Evolutionary conservation across 2,797 vertebrate genomes (phyloP).

Genomic region (Gephyroberyx darwinii): DNA sequence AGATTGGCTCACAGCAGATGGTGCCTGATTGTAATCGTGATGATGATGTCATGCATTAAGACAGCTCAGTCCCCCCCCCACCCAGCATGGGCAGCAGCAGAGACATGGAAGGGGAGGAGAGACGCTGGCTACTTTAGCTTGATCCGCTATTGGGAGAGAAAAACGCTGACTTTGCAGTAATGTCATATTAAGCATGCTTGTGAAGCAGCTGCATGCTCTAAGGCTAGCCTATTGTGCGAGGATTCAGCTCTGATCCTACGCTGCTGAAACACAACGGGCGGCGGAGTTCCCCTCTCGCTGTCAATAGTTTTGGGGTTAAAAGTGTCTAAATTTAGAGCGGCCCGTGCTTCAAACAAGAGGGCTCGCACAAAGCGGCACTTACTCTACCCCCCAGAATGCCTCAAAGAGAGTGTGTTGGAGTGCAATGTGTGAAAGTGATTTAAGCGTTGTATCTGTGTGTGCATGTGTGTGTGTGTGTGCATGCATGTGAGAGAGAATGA

Average conservation of each 20-base stretch:
- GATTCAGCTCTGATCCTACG: constrained; percentile 40
- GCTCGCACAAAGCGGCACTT: constrained; percentile 2
- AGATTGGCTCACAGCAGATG: constrained; percentile 72
- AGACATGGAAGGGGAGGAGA: not conserved
- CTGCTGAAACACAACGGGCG: constrained; percentile 5
- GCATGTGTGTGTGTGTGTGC: constrained; percentile 1
- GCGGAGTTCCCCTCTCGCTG: constrained; percentile 44
- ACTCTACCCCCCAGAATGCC: not conserved
- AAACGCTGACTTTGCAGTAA: constrained; percentile 50
- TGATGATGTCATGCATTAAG: constrained; percentile 51
- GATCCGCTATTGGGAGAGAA: constrained; percentile 21
- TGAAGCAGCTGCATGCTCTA: constrained; percentile 44
- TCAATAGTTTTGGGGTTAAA: constrained; percentile 28
- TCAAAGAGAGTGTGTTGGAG: constrained; percentile 4
- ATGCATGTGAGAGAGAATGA: constrained; percentile 32
- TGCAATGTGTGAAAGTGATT: constrained; percentile 58
- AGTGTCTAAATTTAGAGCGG: constrained; percentile 29
- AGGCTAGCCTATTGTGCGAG: constrained; percentile 36
- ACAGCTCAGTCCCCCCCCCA: constrained; percentile 26
- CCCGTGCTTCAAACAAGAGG: constrained; percentile 17
- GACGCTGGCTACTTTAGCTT: constrained; percentile 17
- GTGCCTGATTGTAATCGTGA: constrained; percentile 62
- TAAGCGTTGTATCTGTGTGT: constrained; percentile 11
- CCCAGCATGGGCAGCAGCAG: not conserved
- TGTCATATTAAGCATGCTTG: constrained; percentile 44